phyloP scores from a whole-genome alignment of 2,797 vertebrate genomes.

The Alectoris magna region DNA sequence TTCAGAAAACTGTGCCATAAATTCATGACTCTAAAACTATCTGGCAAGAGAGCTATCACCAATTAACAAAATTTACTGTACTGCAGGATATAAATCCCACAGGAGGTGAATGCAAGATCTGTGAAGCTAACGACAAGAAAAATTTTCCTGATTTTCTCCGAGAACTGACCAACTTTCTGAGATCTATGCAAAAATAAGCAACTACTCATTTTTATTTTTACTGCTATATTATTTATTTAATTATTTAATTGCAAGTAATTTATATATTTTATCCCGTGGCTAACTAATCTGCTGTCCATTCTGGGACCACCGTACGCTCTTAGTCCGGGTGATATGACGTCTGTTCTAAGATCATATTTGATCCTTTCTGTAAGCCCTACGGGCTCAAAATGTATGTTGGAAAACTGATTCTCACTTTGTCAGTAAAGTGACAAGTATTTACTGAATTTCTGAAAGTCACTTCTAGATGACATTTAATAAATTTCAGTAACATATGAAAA shows the following conservation, averaged over 20 bases:
- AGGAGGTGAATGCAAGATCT: background rate
- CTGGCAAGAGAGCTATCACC: background rate
- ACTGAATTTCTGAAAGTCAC: conserved; percentile 33
- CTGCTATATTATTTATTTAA: conserved; percentile 75
- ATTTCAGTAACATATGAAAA: background rate
- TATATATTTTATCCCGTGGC: conserved; percentile 69
- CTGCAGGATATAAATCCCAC: background rate
- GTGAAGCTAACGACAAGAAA: background rate
- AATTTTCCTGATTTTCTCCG: conserved; percentile 5
- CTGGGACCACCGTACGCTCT: background rate
- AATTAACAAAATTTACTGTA: background rate
- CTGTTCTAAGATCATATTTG: conserved; percentile 72
- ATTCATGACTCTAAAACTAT: background rate
- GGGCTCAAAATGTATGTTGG: conserved; percentile 69
- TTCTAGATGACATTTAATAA: conserved; percentile 64
- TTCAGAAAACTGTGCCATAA: background rate
- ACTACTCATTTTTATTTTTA: conserved; percentile 8
- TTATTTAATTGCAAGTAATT: conserved; percentile 78
- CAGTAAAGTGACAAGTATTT: conserved; percentile 68
- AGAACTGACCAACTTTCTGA: conserved; percentile 15
- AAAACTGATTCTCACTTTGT: conserved; percentile 34
- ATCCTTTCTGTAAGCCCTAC: conserved; percentile 81
- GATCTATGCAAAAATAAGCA: background rate
- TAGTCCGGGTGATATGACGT: background rate
- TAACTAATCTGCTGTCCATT: conserved; percentile 41